Evolutionary conservation across 2,888 invertebrate genomes (phyloP), one percentile per base, ranked within the genome.

Genomic region (Arrhopalites spinosus): DNA sequence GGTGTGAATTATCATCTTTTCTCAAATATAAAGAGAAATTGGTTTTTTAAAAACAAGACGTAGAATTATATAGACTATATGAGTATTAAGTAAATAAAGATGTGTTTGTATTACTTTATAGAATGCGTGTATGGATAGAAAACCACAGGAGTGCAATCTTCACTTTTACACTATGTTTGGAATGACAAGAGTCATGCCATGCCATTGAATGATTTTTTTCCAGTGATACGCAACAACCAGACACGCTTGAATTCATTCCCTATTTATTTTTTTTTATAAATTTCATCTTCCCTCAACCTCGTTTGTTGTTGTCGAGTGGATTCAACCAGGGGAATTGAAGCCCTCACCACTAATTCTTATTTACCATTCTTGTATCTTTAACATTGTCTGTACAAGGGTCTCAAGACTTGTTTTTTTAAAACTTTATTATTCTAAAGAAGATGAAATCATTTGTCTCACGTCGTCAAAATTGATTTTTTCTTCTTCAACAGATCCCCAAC

Each of bases 181-280:
- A 30, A 43, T 66, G 66, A 66, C 66, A 66, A 66, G 66, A 30
- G 23, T n/a, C 20, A 43, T 30, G 36, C 36, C 36, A 36, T 36
- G 36, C 36, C 36, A 36, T 36, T 36, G 5, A 36, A 36, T 36
- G 36, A 36, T 36, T 36, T 63, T 27, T 29, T 63, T 63, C 27
- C 63, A 66, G 30, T 66, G 63, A 63, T 63, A 29, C 30, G 63
- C 66, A 66, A 66, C n/a, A 15, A 50, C 43, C 2, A 43, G 66
- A 66, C 66, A 66, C 66, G 66, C 66, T 66, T 66, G 66, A 66
- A 36, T 36, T 66, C 66, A 43, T 36, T 29, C 20, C 36, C 11
- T 36, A 3, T 36, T 11, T 36, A 36, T 36, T 36, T 36, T 36
- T 36, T 11, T 36, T 11, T 36, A 36, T 11, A 7, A 3, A 7